Base-by-base conservation (phyloP, 35 echinoderm and acorn worm genomes). In the Holothuria glaberrima region DNA sequence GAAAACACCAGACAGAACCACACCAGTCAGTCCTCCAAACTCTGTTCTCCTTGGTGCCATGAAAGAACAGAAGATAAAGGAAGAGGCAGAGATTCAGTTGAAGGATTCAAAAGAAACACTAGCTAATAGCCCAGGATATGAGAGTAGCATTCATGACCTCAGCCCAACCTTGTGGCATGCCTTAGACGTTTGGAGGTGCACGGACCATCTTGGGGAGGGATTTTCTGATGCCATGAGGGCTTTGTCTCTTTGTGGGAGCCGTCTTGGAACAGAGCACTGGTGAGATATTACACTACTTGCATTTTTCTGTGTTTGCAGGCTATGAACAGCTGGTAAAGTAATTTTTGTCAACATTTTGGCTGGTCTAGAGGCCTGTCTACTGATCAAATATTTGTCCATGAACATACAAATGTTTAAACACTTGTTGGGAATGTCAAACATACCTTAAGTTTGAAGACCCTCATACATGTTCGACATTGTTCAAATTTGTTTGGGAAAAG, bases 121-220 rank as follows among this genome's bases (percentile, higher is more conserved):
- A 33, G 66, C 22, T 12, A 6, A 61, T 27, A 84, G 12, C 30
- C 28, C 54, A n/a, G 31, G 57, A 24, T 86, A 76, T 67, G 60
- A 95, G 90, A 99, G 91, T 66, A 99, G 93, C 30, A 99, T 99
- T 31, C 97, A 99, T 80, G 97, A 99, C 46, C 70, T 99, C 10
- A 99, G 97, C 69, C 97, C 97, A 1, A 91, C 88, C 16, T 88
- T 99, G 12, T 99, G 97, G 97, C 97, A 99, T 86, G 86, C 88
- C 18, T 60, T 99, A 78, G 97, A 99, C 86, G 97, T 99, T 25
- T 99, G 97, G 97, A 76, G 97, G 6, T 99, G 97, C 80, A 72
- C 75, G 13, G 97, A 95, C 21, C 97, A 99, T 74, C 93, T 99
- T 0, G 92, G 93, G 46, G 65, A 89, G 1, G 97, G 97, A 38